A percentile compares a stretch with the other conserved stretches of the same genome.
Evolutionary conservation across 2,888 invertebrate genomes (phyloP).

Genomic region (Lasioglossum calceatum): DNA sequence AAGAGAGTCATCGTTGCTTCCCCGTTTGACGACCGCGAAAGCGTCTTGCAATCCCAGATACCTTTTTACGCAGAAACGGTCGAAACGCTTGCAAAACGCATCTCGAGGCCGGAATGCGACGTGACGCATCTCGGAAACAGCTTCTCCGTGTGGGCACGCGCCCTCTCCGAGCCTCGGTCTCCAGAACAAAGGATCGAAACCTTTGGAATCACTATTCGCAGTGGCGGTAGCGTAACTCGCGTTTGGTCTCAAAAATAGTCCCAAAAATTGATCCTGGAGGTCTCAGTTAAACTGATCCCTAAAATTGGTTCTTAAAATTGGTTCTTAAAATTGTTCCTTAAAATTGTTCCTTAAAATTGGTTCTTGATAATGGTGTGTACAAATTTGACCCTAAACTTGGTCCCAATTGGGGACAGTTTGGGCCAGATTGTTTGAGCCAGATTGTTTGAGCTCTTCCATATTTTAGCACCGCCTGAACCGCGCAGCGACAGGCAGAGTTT

Average conservation of each 20-base stretch:
- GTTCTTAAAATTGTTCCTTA: no score
- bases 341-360: no score
- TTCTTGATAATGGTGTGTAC: no score
- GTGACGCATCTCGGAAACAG: constrained; percentile 44
- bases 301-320: neutral
- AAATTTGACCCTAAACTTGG: neutral
- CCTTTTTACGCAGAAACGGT: constrained; percentile 5
- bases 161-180: neutral
- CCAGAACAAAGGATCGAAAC: neutral
- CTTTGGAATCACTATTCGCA: neutral
- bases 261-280: neutral
- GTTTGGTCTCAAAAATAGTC: neutral
- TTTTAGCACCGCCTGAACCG: neutral
- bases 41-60: constrained; percentile 16
- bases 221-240: neutral
- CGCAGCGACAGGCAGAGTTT: neutral
- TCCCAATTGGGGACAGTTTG: neutral
- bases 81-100: constrained; percentile 40
- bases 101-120: constrained; percentile 7
- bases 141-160: constrained; percentile 24
- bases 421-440: neutral
- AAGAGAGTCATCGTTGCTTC: neutral
- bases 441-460: neutral
- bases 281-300: neutral
- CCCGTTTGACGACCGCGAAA: neutral